phyloP scores from a whole-genome alignment of 53 echinoderm and acorn worm genomes.

The Arbacia lixula region DNA sequence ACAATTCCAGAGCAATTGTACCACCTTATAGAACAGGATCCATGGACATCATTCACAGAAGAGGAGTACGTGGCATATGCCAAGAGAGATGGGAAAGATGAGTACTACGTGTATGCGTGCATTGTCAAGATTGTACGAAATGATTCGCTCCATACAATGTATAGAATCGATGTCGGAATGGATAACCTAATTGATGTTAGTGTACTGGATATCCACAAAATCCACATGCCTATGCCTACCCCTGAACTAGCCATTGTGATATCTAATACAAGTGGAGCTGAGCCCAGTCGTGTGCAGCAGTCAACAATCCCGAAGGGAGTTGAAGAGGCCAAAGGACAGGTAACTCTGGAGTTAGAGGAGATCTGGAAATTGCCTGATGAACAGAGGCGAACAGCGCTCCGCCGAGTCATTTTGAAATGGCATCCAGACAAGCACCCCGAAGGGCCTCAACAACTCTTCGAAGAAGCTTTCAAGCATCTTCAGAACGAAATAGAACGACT shows the following conservation, averaged over 20 bases:
- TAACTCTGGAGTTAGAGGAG: conserved; percentile 41
- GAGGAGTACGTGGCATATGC: conserved; percentile 74
- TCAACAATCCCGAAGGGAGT: conserved; percentile 13
- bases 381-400: background rate
- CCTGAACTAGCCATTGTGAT: background rate
- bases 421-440: conserved; percentile 64
- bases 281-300: background rate
- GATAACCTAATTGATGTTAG: background rate
- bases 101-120: conserved; percentile 58
- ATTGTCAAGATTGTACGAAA: conserved; percentile 5
- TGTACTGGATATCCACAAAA: conserved; percentile 34
- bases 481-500: conserved; percentile 25
- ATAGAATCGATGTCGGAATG: background rate
- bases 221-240: conserved; percentile 3
- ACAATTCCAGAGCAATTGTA: conserved; percentile 60
- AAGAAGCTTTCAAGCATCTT: conserved; percentile 52
- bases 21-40: conserved; percentile 76
- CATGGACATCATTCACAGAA: conserved; percentile 62
- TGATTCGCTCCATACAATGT: conserved; percentile 11
- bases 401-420: conserved; percentile 50
- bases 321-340: conserved; percentile 26
- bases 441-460: conserved; percentile 11
- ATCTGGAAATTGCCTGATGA: conserved; percentile 32
- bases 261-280: background rate
- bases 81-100: conserved; percentile 18